These are phyloP conservation scores for Athripsodes cinereus DNA, from an alignment of 2,888 invertebrate species.

Conservation along the genomic window DNA sequence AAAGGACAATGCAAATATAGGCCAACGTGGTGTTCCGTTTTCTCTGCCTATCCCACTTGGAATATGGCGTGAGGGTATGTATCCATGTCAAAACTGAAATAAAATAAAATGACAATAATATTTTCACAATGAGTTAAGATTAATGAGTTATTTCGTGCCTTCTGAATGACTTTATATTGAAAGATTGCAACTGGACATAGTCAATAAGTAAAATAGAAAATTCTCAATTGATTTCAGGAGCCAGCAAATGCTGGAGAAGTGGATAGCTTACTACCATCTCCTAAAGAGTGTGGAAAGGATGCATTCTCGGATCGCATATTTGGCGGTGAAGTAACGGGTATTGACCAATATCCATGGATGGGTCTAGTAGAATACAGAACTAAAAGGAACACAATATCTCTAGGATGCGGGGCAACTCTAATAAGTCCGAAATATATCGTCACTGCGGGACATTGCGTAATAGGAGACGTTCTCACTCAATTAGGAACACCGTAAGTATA, in stretches of 20 bases:
- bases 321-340: slow-evolving; percentile 37
- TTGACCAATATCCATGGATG: slow-evolving; percentile 54
- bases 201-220: too few relatives aligned
- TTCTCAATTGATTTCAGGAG: neutral
- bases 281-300: slow-evolving; percentile 17
- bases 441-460: slow-evolving; percentile 51
- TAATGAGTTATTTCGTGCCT: too few relatives aligned
- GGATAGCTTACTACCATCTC: slow-evolving; percentile 14
- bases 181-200: too few relatives aligned
- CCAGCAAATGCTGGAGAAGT: neutral
- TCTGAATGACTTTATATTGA: too few relatives aligned
- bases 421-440: slow-evolving; percentile 49
- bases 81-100: too few relatives aligned
- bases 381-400: slow-evolving; percentile 31
- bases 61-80: too few relatives aligned
- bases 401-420: slow-evolving; percentile 47
- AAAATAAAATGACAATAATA: too few relatives aligned
- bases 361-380: slow-evolving; percentile 41
- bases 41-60: too few relatives aligned
- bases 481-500: slow-evolving; percentile 41
- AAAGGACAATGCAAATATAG: too few relatives aligned
- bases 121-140: too few relatives aligned
- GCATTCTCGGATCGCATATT: slow-evolving; percentile 29
- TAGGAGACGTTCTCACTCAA: slow-evolving; percentile 35
- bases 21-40: too few relatives aligned